Conservation (phyloP, 2,113 vertebrate genomes). For the Pachyramphus minor region DNA sequence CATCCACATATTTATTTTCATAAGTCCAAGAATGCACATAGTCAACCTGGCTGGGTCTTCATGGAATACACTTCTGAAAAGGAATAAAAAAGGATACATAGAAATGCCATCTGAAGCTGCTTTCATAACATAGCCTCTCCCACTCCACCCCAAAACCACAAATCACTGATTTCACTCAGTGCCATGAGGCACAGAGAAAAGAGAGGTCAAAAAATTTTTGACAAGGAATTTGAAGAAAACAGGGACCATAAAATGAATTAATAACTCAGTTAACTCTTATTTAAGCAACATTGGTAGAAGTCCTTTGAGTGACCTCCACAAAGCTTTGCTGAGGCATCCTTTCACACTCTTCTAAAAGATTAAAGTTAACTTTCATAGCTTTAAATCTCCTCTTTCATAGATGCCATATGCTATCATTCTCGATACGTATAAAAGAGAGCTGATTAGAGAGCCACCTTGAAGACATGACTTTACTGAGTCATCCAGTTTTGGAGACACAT, state of each 20-base stretch:
- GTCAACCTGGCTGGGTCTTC: neutral
- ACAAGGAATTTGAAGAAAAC: neutral
- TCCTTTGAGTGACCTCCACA: neutral
- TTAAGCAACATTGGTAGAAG: neutral
- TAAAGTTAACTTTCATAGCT: neutral
- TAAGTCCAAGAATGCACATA: neutral
- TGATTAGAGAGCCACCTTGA: conserved; percentile 21
- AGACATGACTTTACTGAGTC: neutral
- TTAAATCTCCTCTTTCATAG: conserved; percentile 23
- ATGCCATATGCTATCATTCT: neutral
- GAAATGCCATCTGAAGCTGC: neutral
- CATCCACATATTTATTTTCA: neutral
- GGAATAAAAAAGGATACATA: neutral
- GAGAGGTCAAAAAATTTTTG: neutral
- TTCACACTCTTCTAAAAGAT: neutral
- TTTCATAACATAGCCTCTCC: neutral
- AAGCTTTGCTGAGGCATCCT: neutral
- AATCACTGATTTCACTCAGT: neutral
- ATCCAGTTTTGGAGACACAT: neutral
- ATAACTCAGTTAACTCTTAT: neutral
- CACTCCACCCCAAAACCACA: neutral
- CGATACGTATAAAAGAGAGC: neutral
- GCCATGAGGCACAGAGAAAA: neutral
- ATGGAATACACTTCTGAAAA: neutral
- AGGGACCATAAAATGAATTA: neutral